Conservation (phyloP, 53 echinoderm and acorn worm genomes). For the Holothuria scabra region DNA sequence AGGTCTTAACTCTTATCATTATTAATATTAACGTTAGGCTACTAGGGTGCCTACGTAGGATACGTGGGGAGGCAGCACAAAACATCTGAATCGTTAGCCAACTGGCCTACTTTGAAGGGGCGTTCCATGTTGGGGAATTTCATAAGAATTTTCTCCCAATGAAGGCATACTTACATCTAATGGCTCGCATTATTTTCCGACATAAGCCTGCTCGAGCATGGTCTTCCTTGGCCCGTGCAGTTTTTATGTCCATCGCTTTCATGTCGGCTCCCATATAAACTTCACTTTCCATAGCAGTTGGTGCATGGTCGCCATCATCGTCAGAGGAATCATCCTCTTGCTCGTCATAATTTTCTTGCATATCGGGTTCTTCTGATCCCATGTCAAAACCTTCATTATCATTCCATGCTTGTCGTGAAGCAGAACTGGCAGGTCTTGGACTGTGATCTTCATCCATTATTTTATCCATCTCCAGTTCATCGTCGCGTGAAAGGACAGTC, state of each 20-base stretch:
- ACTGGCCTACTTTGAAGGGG: too few relatives aligned
- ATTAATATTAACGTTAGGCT: too few relatives aligned
- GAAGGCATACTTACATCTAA: constrained; percentile 82
- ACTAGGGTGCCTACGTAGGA: too few relatives aligned
- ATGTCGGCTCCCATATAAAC: constrained; percentile 91
- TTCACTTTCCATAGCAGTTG: constrained; percentile 98
- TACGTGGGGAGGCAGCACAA: too few relatives aligned
- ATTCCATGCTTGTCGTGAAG: constrained; percentile 92
- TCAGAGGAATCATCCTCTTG: constrained; percentile 57
- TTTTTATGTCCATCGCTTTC: constrained; percentile 89
- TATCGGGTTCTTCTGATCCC: constrained; percentile 81
- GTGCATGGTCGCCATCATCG: constrained; percentile 72
- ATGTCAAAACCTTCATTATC: constrained; percentile 96
- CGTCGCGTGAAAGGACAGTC: constrained; percentile 66
- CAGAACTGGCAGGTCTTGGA: constrained; percentile 68
- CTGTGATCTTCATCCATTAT: constrained; percentile 62
- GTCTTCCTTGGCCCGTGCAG: constrained; percentile 85
- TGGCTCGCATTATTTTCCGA: constrained; percentile 75
- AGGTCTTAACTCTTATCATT: too few relatives aligned
- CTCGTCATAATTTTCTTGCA: constrained; percentile 64
- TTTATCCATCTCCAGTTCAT: constrained; percentile 92
- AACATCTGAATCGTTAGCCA: too few relatives aligned
- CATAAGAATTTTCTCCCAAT: too few relatives aligned
- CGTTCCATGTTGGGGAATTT: too few relatives aligned
- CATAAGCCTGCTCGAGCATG: constrained; percentile 80